Evolutionary conservation across 2,888 invertebrate genomes (phyloP).

Genomic region (Pasiphila rectangulata): DNA sequence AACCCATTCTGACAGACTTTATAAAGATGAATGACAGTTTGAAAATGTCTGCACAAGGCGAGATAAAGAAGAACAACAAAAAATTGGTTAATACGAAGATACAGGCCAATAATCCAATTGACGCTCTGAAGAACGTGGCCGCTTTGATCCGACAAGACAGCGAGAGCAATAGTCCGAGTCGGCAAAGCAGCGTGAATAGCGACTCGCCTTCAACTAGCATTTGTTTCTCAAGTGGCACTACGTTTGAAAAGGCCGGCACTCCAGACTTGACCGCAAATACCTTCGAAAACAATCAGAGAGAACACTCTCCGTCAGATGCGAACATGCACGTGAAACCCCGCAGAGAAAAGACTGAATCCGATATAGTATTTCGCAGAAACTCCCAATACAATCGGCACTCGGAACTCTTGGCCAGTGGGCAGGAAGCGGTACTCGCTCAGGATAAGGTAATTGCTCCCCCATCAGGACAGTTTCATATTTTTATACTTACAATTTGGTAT

Average conservation of each 20-base stretch:
- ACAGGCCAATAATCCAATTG: conserved; percentile 59
- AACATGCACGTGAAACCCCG: conserved; percentile 83
- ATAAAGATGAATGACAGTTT: conserved; percentile 80
- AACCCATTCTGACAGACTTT: conserved; percentile 87
- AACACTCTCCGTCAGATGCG: conserved; percentile 47
- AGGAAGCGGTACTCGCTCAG: conserved; percentile 80
- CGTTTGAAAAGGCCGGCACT: conserved; percentile 62
- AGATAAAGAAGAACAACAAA: conserved; percentile 60
- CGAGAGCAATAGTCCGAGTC: conserved; percentile 57
- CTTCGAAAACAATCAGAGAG: conserved; percentile 48
- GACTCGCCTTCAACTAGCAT: conserved; percentile 72
- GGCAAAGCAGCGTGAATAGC: conserved; percentile 69
- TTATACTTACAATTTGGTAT: conserved; percentile 68
- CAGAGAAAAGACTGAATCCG: conserved; percentile 94
- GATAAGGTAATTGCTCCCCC: conserved; percentile 75
- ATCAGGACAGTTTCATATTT: conserved; percentile 71
- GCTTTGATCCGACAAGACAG: conserved; percentile 68
- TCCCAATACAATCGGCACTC: conserved; percentile 71
- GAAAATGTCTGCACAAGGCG: conserved; percentile 68
- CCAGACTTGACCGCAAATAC: conserved; percentile 66
- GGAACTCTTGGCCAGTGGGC: conserved; percentile 70
- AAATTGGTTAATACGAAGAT: conserved; percentile 51
- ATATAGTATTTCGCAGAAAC: conserved; percentile 87
- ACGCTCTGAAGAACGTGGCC: conserved; percentile 70
- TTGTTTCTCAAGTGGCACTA: conserved; percentile 57